Conservation (phyloP, 2,113 vertebrate species). For the Apistogramma diplotaenia region DNA sequence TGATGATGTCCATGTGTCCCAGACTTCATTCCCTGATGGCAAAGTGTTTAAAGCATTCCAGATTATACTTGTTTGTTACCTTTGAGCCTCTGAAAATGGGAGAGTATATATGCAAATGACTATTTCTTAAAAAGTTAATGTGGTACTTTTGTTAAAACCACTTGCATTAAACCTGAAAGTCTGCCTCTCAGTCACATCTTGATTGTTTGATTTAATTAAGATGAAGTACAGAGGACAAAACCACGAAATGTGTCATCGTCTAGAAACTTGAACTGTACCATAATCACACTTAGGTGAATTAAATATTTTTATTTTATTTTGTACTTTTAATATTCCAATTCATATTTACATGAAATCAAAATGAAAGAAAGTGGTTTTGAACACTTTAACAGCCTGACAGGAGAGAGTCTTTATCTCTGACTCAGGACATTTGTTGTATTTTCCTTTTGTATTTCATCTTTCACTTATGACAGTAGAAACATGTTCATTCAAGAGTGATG, state of each 20-base stretch:
- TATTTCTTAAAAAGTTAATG: too few species aligned
- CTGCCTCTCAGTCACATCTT: neutral
- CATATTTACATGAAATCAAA: neutral
- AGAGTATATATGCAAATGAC: too few species aligned
- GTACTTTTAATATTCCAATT: rapidly evolving
- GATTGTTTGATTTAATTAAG: neutral
- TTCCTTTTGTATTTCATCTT: too few species aligned
- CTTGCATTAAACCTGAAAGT: neutral
- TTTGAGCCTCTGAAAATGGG: too few species aligned
- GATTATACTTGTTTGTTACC: too few species aligned
- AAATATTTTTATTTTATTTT: neutral
- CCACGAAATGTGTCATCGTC: neutral
- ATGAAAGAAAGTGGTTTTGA: neutral
- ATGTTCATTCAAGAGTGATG: too few species aligned
- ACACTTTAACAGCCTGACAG: rapidly evolving
- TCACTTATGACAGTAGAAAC: too few species aligned
- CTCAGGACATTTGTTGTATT: neutral
- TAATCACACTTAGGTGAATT: neutral
- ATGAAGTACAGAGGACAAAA: neutral
- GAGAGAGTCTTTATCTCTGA: neutral
- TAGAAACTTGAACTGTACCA: neutral
- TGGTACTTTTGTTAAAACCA: neutral
- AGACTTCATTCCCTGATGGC: too few species aligned
- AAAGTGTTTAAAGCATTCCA: too few species aligned
- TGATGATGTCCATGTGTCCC: neutral